Conservation (phyloP, 2,888 invertebrate genomes). For the Andrena bicolor region DNA sequence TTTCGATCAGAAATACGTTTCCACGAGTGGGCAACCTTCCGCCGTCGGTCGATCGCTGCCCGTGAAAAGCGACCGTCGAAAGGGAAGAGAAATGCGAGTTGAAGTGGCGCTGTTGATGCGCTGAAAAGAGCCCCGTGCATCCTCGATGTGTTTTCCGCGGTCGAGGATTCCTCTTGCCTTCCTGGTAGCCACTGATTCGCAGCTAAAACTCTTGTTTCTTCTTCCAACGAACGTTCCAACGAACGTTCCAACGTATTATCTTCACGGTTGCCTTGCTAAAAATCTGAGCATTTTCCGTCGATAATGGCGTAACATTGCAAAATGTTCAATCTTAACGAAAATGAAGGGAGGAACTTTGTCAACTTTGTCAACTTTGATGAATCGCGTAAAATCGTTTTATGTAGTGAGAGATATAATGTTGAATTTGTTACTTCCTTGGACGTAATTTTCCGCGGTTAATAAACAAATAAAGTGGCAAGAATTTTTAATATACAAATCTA, state of each 20-base stretch:
- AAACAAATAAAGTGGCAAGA: no score
- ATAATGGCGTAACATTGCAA: no score
- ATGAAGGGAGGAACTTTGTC: no score
- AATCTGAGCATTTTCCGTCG: no score
- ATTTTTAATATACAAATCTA: no score
- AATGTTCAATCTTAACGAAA: no score
- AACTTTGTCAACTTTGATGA: no score
- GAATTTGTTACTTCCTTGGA: no score
- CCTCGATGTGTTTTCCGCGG: constrained; percentile 17
- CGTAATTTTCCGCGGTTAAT: no score
- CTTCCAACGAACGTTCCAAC: no score
- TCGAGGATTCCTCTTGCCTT: constrained; percentile 2
- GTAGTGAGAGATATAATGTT: no score
- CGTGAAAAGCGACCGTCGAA: constrained; percentile 48
- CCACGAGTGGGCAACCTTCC: constrained; percentile 48
- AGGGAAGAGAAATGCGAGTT: constrained; percentile 35
- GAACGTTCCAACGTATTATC: not conserved
- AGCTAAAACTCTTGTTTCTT: not conserved
- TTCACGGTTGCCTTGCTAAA: not conserved
- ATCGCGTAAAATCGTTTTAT: no score
- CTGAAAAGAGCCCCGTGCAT: constrained; percentile 41
- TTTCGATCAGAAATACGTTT: constrained; percentile 57
- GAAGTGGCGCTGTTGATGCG: constrained; percentile 48
- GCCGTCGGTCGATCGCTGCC: constrained; percentile 32
- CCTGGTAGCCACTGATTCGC: not conserved